phyloP scores from a whole-genome alignment of 2,113 vertebrate genomes.

The Forbesichthys papilliferus region DNA sequence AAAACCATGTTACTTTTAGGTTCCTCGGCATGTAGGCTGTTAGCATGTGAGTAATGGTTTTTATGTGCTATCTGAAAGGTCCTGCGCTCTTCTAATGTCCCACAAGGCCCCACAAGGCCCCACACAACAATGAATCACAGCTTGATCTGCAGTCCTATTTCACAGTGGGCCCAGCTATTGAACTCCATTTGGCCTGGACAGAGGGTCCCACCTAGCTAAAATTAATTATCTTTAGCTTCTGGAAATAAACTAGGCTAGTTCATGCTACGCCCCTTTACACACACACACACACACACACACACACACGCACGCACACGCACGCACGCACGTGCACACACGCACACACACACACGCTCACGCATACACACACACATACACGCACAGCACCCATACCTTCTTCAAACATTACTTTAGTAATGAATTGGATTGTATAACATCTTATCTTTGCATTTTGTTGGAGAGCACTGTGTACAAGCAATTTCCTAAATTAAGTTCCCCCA shows the following conservation, averaged over 20 bases:
- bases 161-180: background rate
- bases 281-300: background rate
- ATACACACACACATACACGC: background rate
- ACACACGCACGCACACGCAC: background rate
- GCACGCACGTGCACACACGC: background rate
- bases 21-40: too few species aligned
- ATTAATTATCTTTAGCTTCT: conserved; percentile 13
- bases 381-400: background rate
- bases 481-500: background rate
- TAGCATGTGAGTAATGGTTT: background rate
- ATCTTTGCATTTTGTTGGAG: background rate
- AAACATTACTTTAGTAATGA: background rate
- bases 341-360: background rate
- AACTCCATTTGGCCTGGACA: background rate
- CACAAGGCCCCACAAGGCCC: conserved; percentile 2
- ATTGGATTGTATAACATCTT: conserved; percentile 5
- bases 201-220: background rate
- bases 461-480: background rate
- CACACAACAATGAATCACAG: conserved; percentile 13
- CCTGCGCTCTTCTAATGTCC: conserved; percentile 21
- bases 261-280: background rate
- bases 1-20: too few species aligned
- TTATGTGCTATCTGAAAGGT: conserved; percentile 26
- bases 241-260: background rate
- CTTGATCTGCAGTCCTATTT: conserved; percentile 16